A percentile compares a stretch with the other conserved stretches of the same genome.
Evolutionary conservation across 2,113 vertebrate species (phyloP).

Genomic region (Microtus pennsylvanicus): DNA sequence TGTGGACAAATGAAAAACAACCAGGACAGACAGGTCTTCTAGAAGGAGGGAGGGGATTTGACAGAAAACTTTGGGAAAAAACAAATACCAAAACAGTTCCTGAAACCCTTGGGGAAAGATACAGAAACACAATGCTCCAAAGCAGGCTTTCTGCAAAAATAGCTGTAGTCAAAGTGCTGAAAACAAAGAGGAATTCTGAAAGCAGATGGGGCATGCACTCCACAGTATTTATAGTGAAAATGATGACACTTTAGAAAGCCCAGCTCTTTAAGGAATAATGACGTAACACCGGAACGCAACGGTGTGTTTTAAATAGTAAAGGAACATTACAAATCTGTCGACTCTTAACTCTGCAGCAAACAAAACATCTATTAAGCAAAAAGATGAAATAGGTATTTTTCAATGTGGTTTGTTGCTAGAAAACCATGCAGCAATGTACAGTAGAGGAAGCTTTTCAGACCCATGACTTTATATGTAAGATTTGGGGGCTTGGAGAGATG

Average conservation of each 20-base stretch:
- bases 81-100: neutral
- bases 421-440: neutral
- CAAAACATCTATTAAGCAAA: neutral
- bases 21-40: neutral
- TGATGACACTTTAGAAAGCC: neutral
- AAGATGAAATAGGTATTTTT: conserved; percentile 30
- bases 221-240: neutral
- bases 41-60: neutral
- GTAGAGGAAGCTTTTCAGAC: neutral
- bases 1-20: neutral
- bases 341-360: neutral
- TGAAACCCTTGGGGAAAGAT: neutral
- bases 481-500: neutral
- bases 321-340: neutral
- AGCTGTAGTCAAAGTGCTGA: neutral
- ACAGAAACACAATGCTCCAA: neutral
- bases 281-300: neutral
- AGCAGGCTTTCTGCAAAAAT: neutral
- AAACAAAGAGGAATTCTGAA: conserved; percentile 6
- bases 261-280: neutral
- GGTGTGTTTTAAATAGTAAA: conserved; percentile 12
- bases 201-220: neutral
- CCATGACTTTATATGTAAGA: neutral
- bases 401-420: neutral
- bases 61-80: neutral